Conservation (phyloP, 2,113 vertebrate genomes). For the Malurus cyaneus region DNA sequence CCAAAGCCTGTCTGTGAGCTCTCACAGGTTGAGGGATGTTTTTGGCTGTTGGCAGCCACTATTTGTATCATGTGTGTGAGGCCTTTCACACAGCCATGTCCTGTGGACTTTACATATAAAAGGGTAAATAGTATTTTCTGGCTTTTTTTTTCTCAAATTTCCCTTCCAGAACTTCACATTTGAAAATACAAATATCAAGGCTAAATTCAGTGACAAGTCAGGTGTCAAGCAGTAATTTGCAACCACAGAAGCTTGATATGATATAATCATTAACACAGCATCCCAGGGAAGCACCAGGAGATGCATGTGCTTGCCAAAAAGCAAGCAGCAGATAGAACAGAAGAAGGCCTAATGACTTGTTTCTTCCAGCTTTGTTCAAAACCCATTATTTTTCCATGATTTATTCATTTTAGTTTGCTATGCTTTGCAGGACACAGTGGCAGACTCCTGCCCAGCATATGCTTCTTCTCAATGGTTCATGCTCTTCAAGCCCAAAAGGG, state of each 20-base stretch:
- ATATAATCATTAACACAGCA: neutral
- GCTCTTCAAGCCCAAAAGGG: neutral
- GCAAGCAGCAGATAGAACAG: neutral
- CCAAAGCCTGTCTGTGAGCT: neutral
- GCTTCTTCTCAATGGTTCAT: neutral
- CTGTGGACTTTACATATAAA: neutral
- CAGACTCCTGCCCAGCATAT: neutral
- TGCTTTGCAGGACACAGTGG: neutral
- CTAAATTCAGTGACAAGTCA: neutral
- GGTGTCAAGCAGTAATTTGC: neutral
- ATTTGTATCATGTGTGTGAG: neutral
- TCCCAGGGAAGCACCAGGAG: neutral
- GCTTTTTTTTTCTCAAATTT: neutral
- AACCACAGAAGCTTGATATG: neutral
- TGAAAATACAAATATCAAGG: neutral
- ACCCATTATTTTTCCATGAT: neutral
- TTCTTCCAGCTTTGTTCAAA: slow-evolving; percentile 1
- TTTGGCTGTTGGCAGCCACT: neutral
- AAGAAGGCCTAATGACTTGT: neutral
- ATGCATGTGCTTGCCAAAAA: neutral
- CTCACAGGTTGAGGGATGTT: neutral
- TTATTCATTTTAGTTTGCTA: neutral
- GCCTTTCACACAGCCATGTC: neutral
- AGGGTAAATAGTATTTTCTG: neutral
- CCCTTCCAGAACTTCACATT: neutral